Base-by-base conservation (phyloP, 1,140 invertebrate species). In the Agrypnia vestita region DNA sequence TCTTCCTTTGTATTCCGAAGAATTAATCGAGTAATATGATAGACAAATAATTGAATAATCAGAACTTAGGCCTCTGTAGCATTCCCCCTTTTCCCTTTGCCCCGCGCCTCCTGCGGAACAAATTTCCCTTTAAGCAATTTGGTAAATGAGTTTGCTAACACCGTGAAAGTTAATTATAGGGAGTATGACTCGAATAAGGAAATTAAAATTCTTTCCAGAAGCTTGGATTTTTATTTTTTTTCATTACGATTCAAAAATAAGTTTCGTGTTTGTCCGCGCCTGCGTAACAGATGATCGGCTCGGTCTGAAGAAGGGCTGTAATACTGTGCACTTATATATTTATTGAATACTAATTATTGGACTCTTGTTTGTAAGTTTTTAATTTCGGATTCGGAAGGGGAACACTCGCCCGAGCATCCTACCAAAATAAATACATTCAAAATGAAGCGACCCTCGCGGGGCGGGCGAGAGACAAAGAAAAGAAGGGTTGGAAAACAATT, bases 121-220 rank as follows among this genome's bases (percentile, higher is more conserved):
- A 79, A 83, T 83, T 80, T 79, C 79, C 82, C 82, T 83, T 79
- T 80, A 83, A 83, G 82, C 77, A 81, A 83, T 83, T 83, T 81
- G 80, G 73, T 83, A 83, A 83, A 83, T 83, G 82, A 83, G 82
- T 83, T 83, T 83, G 82, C 80, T 81, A 83, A 83, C 82, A 83
- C 82, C 82, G 82, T 83, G 80, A 83, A 83, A 83, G 82, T 83
- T 83, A 83, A 83, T 83, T 83, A 83, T 81, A 83, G 79, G 79
- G 82, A 83, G 79, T 80, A 83, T 80, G 79, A 83, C 82, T 83
- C 62, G 82, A 83, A 83, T 81, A 83, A 83, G 82, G 82, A 83
- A 83, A 83, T 83, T 83, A 83, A 83, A 83, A 83, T 81, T 82
- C 82, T 81, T 83, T 81, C 73, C 75, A 53, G 78, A 80, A 82